Base-by-base conservation (phyloP, 2,888 invertebrate species). In the Malachius bipustulatus region DNA sequence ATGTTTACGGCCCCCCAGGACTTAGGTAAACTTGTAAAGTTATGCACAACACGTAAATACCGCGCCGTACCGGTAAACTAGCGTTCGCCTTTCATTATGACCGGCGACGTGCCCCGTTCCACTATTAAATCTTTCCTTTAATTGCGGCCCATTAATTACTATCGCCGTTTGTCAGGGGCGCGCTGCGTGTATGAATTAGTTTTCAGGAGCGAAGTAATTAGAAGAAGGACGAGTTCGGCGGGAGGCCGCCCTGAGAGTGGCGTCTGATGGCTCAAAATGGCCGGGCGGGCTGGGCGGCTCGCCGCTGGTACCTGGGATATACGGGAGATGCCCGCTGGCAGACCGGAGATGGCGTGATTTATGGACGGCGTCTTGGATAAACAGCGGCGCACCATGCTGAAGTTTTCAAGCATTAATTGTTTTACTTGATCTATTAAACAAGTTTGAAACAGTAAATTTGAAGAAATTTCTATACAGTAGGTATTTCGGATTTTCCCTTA, bases 31-130 rank as follows among this genome's bases (percentile, higher is more conserved):
- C 56, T 62, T 61, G 57, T 51, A 55, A 62, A 62, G 57, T 62
- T 62, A 62, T 62, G 60, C 62, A 55, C 58, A 59, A 61, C 62
- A 62, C 62, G 62, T 62, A 61, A 62, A 61, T 60, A 59, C 52
- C 50, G 48, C 50, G 37, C 51, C 45, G 38, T 48, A 38, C 48
- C 41, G 49, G 56, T 55, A 55, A 57, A 57, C 54, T 55, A 57
- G 55, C 57, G 55, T 58, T 59, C 56, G 59, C 54, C 56, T 60
- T 59, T 60, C 59, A 57, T 60, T 60, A 59, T 56, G 50, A 47
- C 44, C n/a, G n/a, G n/a, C n/a, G n/a, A n/a, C n/a, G n/a, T 37
- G 41, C 52, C 55, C 54, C 55, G 46, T 49, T 49, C 49, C 56
- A 50, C 54, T 56, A 57, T 57, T 60, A 62, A 58, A 60, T 60